Evolutionary conservation across 2,113 vertebrate genomes (phyloP).

Genomic region (Butorides virescens): DNA sequence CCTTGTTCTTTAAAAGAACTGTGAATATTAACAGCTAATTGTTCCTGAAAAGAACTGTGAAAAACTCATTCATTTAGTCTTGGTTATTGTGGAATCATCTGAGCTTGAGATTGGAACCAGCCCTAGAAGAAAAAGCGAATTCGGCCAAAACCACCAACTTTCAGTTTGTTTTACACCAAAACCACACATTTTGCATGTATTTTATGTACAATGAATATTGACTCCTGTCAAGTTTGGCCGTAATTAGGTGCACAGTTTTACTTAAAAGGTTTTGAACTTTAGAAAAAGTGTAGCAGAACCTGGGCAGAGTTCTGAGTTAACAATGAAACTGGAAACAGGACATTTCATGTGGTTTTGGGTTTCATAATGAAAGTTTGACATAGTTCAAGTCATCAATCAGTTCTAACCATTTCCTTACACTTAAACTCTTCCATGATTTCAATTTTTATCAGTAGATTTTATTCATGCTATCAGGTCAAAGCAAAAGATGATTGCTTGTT

Average conservation of each 20-base stretch:
- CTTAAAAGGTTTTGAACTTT: constrained; percentile 48
- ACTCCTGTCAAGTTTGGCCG: not conserved
- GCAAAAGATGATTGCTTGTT: not conserved
- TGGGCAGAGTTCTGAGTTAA: constrained; percentile 47
- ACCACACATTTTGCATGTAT: constrained; percentile 56
- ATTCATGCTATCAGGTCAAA: not conserved
- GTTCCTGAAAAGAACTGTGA: not conserved
- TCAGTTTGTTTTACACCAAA: constrained; percentile 50
- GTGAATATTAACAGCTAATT: constrained; percentile 19
- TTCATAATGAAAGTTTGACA: constrained; percentile 72
- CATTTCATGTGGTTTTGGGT: constrained; percentile 71
- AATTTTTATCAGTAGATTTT: constrained; percentile 16
- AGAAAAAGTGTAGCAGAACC: constrained; percentile 30
- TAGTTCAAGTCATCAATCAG: constrained; percentile 66
- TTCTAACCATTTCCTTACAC: constrained; percentile 67
- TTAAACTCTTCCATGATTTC: constrained; percentile 55
- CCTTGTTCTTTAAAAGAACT: not conserved
- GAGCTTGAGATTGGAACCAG: not conserved
- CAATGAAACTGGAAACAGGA: constrained; percentile 64
- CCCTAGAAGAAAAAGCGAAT: constrained; percentile 21
- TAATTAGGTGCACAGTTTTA: constrained; percentile 27
- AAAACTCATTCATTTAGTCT: not conserved
- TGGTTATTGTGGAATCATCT: not conserved
- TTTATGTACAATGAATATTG: constrained; percentile 40
- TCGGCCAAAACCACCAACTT: constrained; percentile 46